Evolutionary conservation across 2,113 vertebrate species (phyloP).

Genomic region (Leuciscus idus): DNA sequence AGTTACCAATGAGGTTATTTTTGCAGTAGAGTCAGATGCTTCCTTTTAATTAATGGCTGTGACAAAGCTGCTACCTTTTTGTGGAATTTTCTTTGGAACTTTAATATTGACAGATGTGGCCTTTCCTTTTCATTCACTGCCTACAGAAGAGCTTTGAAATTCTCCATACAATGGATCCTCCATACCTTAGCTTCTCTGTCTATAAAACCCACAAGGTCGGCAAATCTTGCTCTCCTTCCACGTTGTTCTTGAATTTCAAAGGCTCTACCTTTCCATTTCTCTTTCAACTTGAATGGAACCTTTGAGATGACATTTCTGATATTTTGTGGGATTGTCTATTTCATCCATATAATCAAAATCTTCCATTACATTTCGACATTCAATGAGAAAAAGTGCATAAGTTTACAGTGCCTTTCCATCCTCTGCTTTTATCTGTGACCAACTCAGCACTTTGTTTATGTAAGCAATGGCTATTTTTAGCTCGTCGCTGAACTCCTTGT

Average conservation of each 20-base stretch:
- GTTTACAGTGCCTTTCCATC: neutral
- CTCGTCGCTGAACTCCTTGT: too few relatives aligned
- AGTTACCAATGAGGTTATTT: neutral
- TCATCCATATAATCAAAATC: neutral
- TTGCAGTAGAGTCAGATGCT: neutral
- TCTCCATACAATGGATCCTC: neutral
- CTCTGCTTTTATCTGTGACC: too few relatives aligned
- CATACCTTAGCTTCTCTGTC: slow-evolving; percentile 1
- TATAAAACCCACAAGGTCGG: neutral
- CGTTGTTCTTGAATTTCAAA: neutral
- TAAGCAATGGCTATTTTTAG: too few relatives aligned
- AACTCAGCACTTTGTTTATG: too few relatives aligned
- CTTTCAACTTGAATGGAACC: neutral
- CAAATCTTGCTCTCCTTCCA: neutral
- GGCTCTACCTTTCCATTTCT: slow-evolving; percentile 8
- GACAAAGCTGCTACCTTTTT: neutral
- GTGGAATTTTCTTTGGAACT: neutral
- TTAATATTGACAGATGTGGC: neutral
- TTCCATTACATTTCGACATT: slow-evolving; percentile 11
- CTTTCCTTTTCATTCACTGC: neutral
- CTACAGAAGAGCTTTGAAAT: neutral
- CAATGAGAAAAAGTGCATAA: neutral
- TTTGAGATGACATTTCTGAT: neutral
- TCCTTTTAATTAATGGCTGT: neutral
- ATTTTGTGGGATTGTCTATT: slow-evolving; percentile 5